Base-by-base conservation (phyloP, 2,797 vertebrate genomes). In the Thamnophis elegans region DNA sequence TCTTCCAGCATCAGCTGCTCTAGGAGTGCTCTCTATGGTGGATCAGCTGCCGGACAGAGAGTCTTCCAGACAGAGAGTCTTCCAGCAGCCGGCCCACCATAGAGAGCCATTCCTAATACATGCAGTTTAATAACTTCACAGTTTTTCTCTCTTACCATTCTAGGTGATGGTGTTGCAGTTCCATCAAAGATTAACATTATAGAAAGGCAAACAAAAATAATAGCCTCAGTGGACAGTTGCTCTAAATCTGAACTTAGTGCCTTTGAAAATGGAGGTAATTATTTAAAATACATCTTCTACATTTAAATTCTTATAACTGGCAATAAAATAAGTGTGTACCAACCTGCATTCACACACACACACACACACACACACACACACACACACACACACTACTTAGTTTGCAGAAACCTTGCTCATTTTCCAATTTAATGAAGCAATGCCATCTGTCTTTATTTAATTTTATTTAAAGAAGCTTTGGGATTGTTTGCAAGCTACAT, bases 191-290 rank as follows among this genome's bases (percentile, higher is more conserved):
- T 92, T 55, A 94, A 88, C 62, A 93, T 94, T n/a, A 86, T 60
- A 90, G 95, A 96, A 95, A 95, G 93, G 25, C 95, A 94, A 60
- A 92, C 94, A 53, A 93, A 96, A 68, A 89, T 53, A 60, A 95
- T 95, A 86, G 42, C 78, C 87, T 94, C 95, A 65, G 1, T 92
- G 91, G 94, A 96, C 60, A 58, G 90, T 91, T 93, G 93, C 92
- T 92, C 93, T 92, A 95, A 93, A 94, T 91, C 92, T 93, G 92
- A 96, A 88, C 55, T 92, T 87, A 92, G 93, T 93, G 85, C 94
- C 87, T 95, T 94, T 93, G 96, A 96, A 96, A 97, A 97, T 91
- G 96, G 96, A 97, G 97, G 97, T 97, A 91, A 95, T 94, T 85
- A 47, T 73, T 92, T 65, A 5, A 85, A 82, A 51, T 4, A 16